Conservation (phyloP, 2,888 invertebrate genomes). For the Spodoptera picta region DNA sequence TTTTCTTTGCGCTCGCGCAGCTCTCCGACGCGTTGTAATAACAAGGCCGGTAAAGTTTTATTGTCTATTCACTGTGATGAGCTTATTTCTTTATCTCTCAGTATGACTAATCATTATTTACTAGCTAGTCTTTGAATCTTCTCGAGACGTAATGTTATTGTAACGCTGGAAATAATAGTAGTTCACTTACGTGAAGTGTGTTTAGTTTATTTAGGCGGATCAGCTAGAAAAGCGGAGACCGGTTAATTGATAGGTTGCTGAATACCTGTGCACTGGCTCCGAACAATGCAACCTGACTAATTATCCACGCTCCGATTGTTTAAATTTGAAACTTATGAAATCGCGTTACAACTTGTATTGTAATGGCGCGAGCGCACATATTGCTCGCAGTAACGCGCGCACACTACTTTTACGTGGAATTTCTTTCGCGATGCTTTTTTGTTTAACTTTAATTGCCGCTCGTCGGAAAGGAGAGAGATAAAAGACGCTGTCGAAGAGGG, state of each 20-base stretch:
- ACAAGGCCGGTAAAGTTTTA: constrained; percentile 79
- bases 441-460: constrained; percentile 81
- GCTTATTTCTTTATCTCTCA: constrained; percentile 79
- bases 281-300: constrained; percentile 82
- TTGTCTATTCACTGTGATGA: constrained; percentile 85
- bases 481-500: constrained; percentile 78
- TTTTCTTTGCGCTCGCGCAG: constrained; percentile 78
- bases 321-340: constrained; percentile 87
- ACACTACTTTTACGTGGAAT: constrained; percentile 79
- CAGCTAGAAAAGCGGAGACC: constrained; percentile 69
- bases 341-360: constrained; percentile 73
- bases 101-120: constrained; percentile 82
- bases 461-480: constrained; percentile 80
- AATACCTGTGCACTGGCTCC: constrained; percentile 83
- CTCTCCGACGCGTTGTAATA: constrained; percentile 73
- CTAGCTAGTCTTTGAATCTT: constrained; percentile 60
- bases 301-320: constrained; percentile 85
- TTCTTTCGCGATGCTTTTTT: constrained; percentile 79
- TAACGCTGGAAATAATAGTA: constrained; percentile 70
- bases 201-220: constrained; percentile 82
- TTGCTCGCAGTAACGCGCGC: constrained; percentile 53
- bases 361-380: constrained; percentile 69
- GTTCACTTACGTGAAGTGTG: constrained; percentile 54
- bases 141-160: constrained; percentile 76
- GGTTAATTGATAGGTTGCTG: constrained; percentile 83